These are phyloP conservation scores for Cheilosia pagana DNA, from an alignment of 2,888 invertebrate genomes.

Conservation along the genomic window DNA sequence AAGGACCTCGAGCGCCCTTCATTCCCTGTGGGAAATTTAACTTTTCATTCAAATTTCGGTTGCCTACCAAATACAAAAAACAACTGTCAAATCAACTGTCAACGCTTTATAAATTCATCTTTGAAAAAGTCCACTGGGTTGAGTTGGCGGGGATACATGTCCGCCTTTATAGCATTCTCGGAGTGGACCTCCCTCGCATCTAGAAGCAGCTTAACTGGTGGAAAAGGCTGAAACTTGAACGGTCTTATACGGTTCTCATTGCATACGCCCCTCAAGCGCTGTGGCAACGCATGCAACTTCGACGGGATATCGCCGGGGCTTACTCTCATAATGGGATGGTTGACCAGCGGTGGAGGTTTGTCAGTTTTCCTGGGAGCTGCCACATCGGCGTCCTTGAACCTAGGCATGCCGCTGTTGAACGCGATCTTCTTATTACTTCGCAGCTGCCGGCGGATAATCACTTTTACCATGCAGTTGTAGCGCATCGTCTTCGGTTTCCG, in stretches of 20 bases:
- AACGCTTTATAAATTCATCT: neutral
- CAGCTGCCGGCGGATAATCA: slow-evolving; percentile 78
- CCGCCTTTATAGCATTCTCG: neutral
- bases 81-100: neutral
- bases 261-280: slow-evolving; percentile 76
- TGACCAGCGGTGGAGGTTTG: slow-evolving; percentile 76
- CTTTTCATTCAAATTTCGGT: too few species aligned
- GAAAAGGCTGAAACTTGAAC: slow-evolving; percentile 80
- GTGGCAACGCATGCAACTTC: slow-evolving; percentile 76
- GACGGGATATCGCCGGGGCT: slow-evolving; percentile 68
- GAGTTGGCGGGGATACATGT: neutral
- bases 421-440: slow-evolving; percentile 81
- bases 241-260: slow-evolving; percentile 78
- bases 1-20: too few species aligned
- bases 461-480: slow-evolving; percentile 79
- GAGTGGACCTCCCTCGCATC: slow-evolving; percentile 77
- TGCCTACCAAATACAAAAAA: neutral
- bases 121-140: slow-evolving; percentile 9
- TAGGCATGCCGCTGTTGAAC: slow-evolving; percentile 80
- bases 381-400: slow-evolving; percentile 78
- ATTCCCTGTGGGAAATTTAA: too few species aligned
- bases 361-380: slow-evolving; percentile 73
- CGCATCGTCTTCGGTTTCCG: slow-evolving; percentile 58
- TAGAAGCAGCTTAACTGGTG: slow-evolving; percentile 79
- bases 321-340: slow-evolving; percentile 76